Evolutionary conservation across 2,888 invertebrate genomes (phyloP).

Genomic region (Drosophila antonietae): DNA sequence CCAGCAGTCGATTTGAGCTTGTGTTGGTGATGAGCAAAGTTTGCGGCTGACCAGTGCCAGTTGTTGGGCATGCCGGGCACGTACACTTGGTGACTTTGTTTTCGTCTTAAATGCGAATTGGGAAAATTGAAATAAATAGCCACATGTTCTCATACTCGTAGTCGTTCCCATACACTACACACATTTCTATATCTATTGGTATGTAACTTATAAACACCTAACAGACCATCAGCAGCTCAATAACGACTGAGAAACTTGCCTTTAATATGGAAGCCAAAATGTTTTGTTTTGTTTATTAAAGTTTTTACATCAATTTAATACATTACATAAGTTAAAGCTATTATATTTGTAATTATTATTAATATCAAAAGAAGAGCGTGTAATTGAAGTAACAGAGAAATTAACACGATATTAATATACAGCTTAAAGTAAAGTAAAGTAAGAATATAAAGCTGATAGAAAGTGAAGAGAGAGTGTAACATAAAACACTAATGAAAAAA

Average conservation of each 20-base stretch:
- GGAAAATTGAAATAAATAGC: constrained; percentile 77
- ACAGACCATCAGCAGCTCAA: constrained; percentile 6
- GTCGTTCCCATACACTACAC: constrained; percentile 2
- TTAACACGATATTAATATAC: no score
- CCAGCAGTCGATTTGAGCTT: constrained; percentile 39
- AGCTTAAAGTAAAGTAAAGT: no score
- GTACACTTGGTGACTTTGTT: constrained; percentile 73
- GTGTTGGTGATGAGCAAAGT: constrained; percentile 69
- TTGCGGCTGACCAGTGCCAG: constrained; percentile 71
- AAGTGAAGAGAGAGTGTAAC: no score
- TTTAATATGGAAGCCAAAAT: neutral
- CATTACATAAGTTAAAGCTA: no score
- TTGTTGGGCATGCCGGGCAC: constrained; percentile 68
- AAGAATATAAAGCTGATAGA: no score
- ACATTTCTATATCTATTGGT: constrained; percentile 1
- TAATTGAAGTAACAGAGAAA: no score
- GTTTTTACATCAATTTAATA: no score
- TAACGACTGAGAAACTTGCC: constrained; percentile 8
- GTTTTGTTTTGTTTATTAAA: no score
- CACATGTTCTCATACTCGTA: constrained; percentile 41
- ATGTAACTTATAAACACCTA: constrained; percentile 6
- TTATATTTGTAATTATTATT: no score
- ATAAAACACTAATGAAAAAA: no score
- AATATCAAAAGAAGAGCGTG: no score
- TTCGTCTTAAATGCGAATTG: constrained; percentile 79